Conservation (phyloP, 2,797 vertebrate genomes). For the Chromis chromis region DNA sequence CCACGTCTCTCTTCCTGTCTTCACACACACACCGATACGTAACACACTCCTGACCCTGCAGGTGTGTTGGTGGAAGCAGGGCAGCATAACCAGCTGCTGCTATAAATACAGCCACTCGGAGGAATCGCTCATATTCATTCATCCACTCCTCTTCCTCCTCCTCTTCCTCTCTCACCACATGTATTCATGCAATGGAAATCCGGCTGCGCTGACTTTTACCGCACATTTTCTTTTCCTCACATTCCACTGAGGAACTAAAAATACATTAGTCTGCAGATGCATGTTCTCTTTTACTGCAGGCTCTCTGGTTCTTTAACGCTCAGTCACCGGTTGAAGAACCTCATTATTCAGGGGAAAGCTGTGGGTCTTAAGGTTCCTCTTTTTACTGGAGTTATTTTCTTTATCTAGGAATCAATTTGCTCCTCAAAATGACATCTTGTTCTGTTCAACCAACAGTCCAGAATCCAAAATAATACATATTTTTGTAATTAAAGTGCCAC, state of each 20-base stretch:
- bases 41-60: slow-evolving; percentile 55
- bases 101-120: slow-evolving; percentile 63
- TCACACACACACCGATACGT: slow-evolving; percentile 34
- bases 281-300: too few relatives aligned
- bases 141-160: slow-evolving; percentile 49
- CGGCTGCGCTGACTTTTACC: slow-evolving; percentile 22
- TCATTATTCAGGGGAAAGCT: too few relatives aligned
- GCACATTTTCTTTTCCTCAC: slow-evolving; percentile 35
- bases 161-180: slow-evolving; percentile 52
- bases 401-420: too few relatives aligned
- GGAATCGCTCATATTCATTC: slow-evolving; percentile 26
- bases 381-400: too few relatives aligned
- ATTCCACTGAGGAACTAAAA: not conserved
- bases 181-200: slow-evolving; percentile 46
- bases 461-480: too few relatives aligned
- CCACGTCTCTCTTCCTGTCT: slow-evolving; percentile 50
- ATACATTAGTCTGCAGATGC: not conserved
- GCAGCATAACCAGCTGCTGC: slow-evolving; percentile 61
- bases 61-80: slow-evolving; percentile 68
- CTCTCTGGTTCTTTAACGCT: too few relatives aligned
- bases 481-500: too few relatives aligned
- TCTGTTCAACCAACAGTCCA: too few relatives aligned
- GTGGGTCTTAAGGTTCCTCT: too few relatives aligned
- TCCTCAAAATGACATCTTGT: too few relatives aligned
- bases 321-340: too few relatives aligned